A percentile compares a stretch with the other conserved stretches of the same genome.
phyloP scores from a whole-genome alignment of 2,113 vertebrate genomes.

The Polypterus bichir region DNA sequence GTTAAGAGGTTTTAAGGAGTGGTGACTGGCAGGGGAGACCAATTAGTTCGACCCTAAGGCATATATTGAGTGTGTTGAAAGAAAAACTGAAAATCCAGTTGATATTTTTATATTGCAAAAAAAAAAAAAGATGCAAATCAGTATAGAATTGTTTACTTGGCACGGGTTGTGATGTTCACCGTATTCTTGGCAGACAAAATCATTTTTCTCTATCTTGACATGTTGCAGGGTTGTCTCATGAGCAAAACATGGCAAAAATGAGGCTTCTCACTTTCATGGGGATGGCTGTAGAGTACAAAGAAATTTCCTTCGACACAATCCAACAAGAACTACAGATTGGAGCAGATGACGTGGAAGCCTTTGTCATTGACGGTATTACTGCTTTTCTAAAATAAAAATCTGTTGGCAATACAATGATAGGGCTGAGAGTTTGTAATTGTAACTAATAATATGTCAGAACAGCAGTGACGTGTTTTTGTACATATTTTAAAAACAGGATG shows the following conservation, averaged over 20 bases:
- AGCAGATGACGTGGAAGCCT: conserved; percentile 88
- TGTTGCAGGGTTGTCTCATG: conserved; percentile 74
- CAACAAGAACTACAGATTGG: conserved; percentile 91
- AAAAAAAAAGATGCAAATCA: too few species aligned
- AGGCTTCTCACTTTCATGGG: conserved; percentile 96
- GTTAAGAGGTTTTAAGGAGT: too few species aligned
- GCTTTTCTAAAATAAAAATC: not conserved
- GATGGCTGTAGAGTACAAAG: conserved; percentile 94
- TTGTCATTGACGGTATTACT: conserved; percentile 86
- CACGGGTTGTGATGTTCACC: too few species aligned
- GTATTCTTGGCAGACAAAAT: too few species aligned
- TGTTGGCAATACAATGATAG: not conserved
- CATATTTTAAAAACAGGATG: conserved; percentile 25
- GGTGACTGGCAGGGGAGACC: too few species aligned
- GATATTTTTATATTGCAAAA: too few species aligned
- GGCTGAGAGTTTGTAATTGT: too few species aligned
- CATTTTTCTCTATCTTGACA: not conserved
- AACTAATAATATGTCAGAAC: conserved; percentile 1
- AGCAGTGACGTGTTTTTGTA: not conserved
- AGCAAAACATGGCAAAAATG: conserved; percentile 97
- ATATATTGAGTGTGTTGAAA: too few species aligned
- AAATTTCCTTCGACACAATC: conserved; percentile 91
- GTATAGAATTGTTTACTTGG: too few species aligned
- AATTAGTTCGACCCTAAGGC: too few species aligned
- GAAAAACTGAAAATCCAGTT: too few species aligned